Evolutionary conservation across 92 coral and sea anemone species (phyloP), one percentile per base, ranked within the genome.

Genomic region (Actinernus sp.): DNA sequence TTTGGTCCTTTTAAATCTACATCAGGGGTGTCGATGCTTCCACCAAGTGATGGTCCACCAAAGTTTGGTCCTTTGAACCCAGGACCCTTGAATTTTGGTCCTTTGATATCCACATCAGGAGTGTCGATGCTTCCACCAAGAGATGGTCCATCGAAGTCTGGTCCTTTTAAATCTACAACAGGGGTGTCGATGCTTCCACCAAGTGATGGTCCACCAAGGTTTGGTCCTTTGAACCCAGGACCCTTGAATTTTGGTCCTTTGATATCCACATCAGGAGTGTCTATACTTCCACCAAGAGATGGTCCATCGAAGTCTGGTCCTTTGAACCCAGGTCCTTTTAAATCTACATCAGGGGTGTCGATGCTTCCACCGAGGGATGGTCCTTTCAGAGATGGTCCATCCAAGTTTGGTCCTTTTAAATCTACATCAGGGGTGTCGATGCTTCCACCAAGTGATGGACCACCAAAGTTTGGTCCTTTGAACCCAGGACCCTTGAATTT

Each of bases 141-240:
- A 27, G 55, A 63, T 3, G 69, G 75, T 26, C 68, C 63, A 41
- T 57, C 73, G 36, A 63, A 17, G 23, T 58, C 62, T 1, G 46
- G 28, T 14, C 16, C 17, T 7, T 17, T 56, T 7, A 63, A 7
- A 13, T 31, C 71, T 13, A 47, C 5, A 14, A 12, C 55, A 3
- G 46, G 45, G 20, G 21, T 21, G 31, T 24, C 59, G 24, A 52
- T 4, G 8, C 22, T 23, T 7, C n/a, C n/a, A n/a, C 37, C 27
- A 4, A 17, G 31, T 3, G 61, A 65, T 21, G 46, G 16, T 13
- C 18, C 18, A 3, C 53, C 51, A 24, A 67, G 30, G 39, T 68
- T 37, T 12, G 76, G 76, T 46, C 53, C 68, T 40, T 33, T 28
- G 1, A 29, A 16, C 8, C 40, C 37, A 4, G 41, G 46, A 20